Base-by-base conservation (phyloP, 2,797 vertebrate genomes). In the Orestias chungarensis region DNA sequence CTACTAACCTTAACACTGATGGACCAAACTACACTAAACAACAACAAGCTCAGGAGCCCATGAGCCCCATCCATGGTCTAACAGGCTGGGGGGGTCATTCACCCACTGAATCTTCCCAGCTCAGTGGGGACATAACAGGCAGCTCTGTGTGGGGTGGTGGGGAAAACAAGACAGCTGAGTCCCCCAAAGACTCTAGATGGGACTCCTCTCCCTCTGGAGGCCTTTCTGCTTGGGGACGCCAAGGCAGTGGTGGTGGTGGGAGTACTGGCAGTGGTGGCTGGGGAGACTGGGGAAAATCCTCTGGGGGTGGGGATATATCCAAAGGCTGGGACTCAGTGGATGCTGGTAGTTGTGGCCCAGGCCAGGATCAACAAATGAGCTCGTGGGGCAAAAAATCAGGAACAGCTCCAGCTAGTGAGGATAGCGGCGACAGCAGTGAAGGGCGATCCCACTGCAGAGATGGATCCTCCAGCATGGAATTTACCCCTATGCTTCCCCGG, bases 1-100 rank as follows among this genome's bases (percentile, higher is more conserved):
- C 96, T 95, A 95, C 96, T 90, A 97, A 96, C 95, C 95, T 97
- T 93, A 96, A 97, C 96, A 95, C 95, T 94, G 97, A 99, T 87
- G 96, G 97, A 97, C 97, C 98, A 98, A 98, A 97, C 96, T 96
- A 97, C 95, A 96, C 95, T 96, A 98, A 92, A 76, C 86, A 88
- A 77, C 89, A 92, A 78, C 92, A 90, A 91, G 86, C 85, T 88
- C 91, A 93, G 85, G 94, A 94, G 90, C 89, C 93, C 46, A 93
- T 93, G 87, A 95, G 92, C 94, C 96, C 96, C 92, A 92, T 95
- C 91, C 96, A 96, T 88, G 96, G 96, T 91, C 93, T 97, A 95
- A 95, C 97, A 74, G 97, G 96, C 90, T 99, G 97, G 97, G 96
- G 97, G 43, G 92, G 93, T 73, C 89, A 91, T 73, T 93, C 91